phyloP scores from a whole-genome alignment of 2,888 invertebrate species.

The Xestia rhomboidea region DNA sequence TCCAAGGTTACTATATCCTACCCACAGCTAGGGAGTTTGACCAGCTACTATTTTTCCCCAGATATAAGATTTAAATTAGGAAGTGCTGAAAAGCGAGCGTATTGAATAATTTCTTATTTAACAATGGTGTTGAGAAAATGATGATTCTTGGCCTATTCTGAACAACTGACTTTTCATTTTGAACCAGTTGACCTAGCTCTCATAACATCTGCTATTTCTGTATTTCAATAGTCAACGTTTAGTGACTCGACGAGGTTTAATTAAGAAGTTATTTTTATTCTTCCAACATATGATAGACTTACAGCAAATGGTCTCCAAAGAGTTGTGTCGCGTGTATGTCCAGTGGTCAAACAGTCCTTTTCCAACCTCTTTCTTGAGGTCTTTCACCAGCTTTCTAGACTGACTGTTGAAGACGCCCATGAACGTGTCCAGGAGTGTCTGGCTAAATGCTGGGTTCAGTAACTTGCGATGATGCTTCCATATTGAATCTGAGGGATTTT shows the following conservation, averaged over 20 bases:
- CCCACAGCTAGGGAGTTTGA: background rate
- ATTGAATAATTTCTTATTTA: background rate
- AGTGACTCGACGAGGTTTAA: background rate
- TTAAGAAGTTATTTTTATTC: background rate
- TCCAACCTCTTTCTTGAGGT: conserved; percentile 72
- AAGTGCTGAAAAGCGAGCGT: background rate
- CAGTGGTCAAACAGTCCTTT: conserved; percentile 81
- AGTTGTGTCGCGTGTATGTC: conserved; percentile 80
- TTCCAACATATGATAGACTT: conserved; percentile 60
- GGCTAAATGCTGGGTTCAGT: conserved; percentile 80
- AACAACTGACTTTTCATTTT: background rate
- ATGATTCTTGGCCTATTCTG: background rate
- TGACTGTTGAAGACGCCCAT: conserved; percentile 79
- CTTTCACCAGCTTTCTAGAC: conserved; percentile 73
- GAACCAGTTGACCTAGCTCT: background rate
- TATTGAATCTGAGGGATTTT: conserved; percentile 70
- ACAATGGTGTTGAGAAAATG: background rate
- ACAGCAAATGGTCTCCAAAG: conserved; percentile 84
- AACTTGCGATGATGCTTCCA: conserved; percentile 81
- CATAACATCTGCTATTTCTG: background rate
- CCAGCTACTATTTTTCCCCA: background rate
- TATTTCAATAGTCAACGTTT: background rate
- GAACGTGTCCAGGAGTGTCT: conserved; percentile 76
- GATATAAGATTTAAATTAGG: background rate
- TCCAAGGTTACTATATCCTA: background rate